phyloP scores from a whole-genome alignment of 2,113 vertebrate species.

The Percopsis transmontana region DNA sequence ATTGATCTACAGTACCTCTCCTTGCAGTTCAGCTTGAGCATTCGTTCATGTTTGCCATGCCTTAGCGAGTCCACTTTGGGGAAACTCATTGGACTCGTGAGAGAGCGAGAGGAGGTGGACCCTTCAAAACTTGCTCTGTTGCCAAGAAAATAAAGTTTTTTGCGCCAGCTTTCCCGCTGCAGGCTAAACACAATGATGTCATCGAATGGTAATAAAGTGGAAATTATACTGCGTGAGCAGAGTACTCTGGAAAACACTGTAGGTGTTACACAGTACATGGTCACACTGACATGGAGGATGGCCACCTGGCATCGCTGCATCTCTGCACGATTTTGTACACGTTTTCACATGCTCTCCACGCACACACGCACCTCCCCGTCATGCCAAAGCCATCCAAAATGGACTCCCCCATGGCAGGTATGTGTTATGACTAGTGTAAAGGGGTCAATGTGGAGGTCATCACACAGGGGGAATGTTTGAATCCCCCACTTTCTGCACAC shows the following conservation, averaged over 20 bases:
- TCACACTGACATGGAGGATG: constrained; percentile 27
- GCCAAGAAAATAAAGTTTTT: constrained; percentile 49
- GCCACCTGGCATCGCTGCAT: constrained; percentile 30
- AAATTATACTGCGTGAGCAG: background rate
- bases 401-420: constrained; percentile 2
- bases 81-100: constrained; percentile 66
- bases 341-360: background rate
- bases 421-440: constrained; percentile 5
- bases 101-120: constrained; percentile 49
- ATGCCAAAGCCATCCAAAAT: constrained; percentile 6
- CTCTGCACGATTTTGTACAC: constrained; percentile 3
- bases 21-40: constrained; percentile 59
- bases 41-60: constrained; percentile 71
- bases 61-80: constrained; percentile 68
- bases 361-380: constrained; percentile 11
- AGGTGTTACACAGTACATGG: constrained; percentile 17
- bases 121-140: constrained; percentile 31
- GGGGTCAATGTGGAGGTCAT: constrained; percentile 17
- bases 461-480: background rate
- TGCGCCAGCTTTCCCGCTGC: constrained; percentile 4
- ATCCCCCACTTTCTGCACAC: background rate
- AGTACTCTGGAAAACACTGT: background rate
- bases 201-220: constrained; percentile 34
- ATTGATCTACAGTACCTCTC: constrained; percentile 73
- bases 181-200: constrained; percentile 28